phyloP scores from a whole-genome alignment of 2,113 vertebrate species.

The Nicator chloris region DNA sequence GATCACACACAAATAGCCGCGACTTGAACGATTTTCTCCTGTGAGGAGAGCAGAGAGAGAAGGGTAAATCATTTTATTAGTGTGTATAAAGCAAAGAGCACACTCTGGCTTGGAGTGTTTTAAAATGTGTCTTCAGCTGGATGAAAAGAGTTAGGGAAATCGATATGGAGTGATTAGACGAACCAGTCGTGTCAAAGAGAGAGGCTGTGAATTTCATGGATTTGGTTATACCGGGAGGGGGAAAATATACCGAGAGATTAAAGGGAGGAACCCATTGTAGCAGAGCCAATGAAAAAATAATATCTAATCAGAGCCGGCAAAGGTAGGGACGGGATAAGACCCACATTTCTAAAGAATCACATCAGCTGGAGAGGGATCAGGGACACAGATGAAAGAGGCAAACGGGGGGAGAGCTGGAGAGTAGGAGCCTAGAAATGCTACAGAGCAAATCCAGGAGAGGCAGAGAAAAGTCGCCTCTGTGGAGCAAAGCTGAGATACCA shows the following conservation, averaged over 20 bases:
- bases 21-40: slow-evolving; percentile 89
- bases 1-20: slow-evolving; percentile 92
- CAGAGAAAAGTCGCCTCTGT: slow-evolving; percentile 24
- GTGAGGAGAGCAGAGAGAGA: slow-evolving; percentile 78
- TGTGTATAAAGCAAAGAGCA: slow-evolving; percentile 90
- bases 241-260: slow-evolving; percentile 45
- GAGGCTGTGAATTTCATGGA: slow-evolving; percentile 70
- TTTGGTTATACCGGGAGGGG: slow-evolving; percentile 62
- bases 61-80: slow-evolving; percentile 94
- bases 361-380: slow-evolving; percentile 42
- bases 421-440: slow-evolving; percentile 19
- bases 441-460: background rate
- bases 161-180: slow-evolving; percentile 85
- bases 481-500: slow-evolving; percentile 13
- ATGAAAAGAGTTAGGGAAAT: slow-evolving; percentile 90
- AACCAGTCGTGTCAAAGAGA: slow-evolving; percentile 74
- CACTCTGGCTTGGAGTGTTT: slow-evolving; percentile 81
- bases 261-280: slow-evolving; percentile 59
- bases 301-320: slow-evolving; percentile 57
- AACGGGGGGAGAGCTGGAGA: background rate
- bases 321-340: slow-evolving; percentile 54
- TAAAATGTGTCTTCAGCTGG: slow-evolving; percentile 88
- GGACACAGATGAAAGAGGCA: slow-evolving; percentile 17
- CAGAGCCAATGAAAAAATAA: slow-evolving; percentile 69
- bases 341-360: slow-evolving; percentile 41